Conservation (phyloP, 1,140 invertebrate genomes). For the Triops cancriformis region DNA sequence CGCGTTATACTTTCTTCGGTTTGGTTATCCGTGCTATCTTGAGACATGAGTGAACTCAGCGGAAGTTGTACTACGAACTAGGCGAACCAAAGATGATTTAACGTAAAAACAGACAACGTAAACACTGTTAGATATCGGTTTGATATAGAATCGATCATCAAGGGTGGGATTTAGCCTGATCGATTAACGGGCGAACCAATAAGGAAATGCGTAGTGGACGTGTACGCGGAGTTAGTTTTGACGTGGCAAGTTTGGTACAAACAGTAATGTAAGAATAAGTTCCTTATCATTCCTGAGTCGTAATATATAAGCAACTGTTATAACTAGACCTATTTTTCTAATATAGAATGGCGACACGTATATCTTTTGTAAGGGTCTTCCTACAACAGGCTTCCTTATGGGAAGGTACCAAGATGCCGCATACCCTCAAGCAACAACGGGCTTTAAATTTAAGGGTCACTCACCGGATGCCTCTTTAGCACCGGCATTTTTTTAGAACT, state of each 20-base stretch:
- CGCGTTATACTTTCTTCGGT: neutral
- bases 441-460: neutral
- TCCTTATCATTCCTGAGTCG: neutral
- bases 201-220: neutral
- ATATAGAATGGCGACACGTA: neutral
- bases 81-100: neutral
- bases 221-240: neutral
- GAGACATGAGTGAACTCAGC: neutral
- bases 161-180: neutral
- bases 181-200: neutral
- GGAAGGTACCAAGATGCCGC: neutral
- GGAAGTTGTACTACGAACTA: neutral
- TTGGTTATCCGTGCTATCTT: neutral
- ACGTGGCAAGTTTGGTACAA: slow-evolving; percentile 1
- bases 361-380: neutral
- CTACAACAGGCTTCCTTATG: neutral
- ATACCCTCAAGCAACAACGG: neutral
- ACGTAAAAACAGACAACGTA: neutral
- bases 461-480: neutral
- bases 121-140: neutral
- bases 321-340: neutral
- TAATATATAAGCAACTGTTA: neutral
- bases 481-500: neutral
- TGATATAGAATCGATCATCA: neutral
- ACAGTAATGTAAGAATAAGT: neutral